Evolutionary conservation across 92 coral and sea anemone species (phyloP).

Genomic region (Umimayanthus chanpuru): DNA sequence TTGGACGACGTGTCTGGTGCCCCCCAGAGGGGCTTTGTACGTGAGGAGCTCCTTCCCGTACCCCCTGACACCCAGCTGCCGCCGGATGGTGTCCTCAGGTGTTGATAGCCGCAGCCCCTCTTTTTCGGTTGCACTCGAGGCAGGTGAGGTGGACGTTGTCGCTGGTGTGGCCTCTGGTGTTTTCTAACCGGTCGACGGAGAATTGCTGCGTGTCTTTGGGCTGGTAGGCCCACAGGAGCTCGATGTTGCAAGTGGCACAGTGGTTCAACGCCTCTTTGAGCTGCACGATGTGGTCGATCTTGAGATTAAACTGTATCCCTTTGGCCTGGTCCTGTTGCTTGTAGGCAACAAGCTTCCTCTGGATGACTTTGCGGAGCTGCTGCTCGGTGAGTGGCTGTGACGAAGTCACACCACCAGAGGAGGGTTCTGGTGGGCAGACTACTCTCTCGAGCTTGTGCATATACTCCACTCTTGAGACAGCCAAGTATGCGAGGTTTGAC

Average conservation of each 20-base stretch:
- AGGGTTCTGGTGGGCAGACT: not conserved
- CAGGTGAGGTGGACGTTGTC: no score
- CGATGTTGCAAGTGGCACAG: not conserved
- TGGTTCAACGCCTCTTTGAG: not conserved
- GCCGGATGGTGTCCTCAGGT: no score
- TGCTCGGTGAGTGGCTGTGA: not conserved
- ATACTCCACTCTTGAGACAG: not conserved
- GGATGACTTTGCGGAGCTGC: not conserved
- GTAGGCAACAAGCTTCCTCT: no score
- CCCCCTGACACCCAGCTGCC: no score
- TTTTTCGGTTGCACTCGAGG: no score
- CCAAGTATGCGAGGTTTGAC: not conserved
- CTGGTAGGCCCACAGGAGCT: no score
- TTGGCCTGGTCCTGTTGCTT: not conserved
- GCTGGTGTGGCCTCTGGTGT: not conserved
- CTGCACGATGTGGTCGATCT: not conserved
- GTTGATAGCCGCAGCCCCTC: no score
- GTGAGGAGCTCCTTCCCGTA: no score
- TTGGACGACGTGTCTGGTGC: not conserved
- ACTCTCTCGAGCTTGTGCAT: slow-evolving; percentile 13
- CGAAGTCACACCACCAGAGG: not conserved
- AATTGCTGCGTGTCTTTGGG: no score
- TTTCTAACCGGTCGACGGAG: not conserved
- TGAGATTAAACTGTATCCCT: not conserved
- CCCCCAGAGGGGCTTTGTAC: not conserved